Conservation (phyloP, 2,113 vertebrate genomes). For the Dromiciops gliroides region DNA sequence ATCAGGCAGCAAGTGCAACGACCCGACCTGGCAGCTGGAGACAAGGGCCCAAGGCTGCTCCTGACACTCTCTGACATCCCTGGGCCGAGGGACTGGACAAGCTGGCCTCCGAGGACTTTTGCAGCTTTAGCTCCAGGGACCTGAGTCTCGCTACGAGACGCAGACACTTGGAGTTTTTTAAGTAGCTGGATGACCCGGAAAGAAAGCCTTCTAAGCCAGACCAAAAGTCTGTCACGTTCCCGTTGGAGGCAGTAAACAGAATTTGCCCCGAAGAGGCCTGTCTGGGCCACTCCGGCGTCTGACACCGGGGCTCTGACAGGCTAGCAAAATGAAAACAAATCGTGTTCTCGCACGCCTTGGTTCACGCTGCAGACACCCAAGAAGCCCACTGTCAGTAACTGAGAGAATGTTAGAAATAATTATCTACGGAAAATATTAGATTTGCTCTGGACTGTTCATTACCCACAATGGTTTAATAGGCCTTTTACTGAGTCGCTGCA, state of each 20-base stretch:
- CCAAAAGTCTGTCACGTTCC: background rate
- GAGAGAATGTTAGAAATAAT: conserved; percentile 71
- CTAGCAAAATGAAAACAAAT: background rate
- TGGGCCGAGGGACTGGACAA: too few species aligned
- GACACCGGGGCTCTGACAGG: rapidly evolving
- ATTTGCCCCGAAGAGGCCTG: background rate
- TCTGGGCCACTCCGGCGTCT: background rate
- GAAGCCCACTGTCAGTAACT: conserved; percentile 3
- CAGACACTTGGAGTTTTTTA: too few species aligned
- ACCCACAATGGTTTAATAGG: conserved; percentile 67
- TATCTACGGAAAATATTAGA: conserved; percentile 75
- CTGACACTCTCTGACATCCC: too few species aligned
- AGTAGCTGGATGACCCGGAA: too few species aligned
- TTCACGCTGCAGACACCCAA: background rate
- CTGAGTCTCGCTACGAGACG: too few species aligned
- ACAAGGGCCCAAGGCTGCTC: too few species aligned
- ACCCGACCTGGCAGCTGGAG: too few species aligned
- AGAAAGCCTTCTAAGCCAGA: too few species aligned
- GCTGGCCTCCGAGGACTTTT: too few species aligned
- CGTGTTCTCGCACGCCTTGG: background rate
- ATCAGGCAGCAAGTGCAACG: too few species aligned
- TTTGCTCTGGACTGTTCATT: conserved; percentile 78
- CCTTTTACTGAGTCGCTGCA: conserved; percentile 77
- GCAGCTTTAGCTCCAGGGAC: too few species aligned
- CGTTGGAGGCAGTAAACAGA: background rate